Base-by-base conservation (phyloP, 2,888 invertebrate genomes). In the Eupithecia vulgata region DNA sequence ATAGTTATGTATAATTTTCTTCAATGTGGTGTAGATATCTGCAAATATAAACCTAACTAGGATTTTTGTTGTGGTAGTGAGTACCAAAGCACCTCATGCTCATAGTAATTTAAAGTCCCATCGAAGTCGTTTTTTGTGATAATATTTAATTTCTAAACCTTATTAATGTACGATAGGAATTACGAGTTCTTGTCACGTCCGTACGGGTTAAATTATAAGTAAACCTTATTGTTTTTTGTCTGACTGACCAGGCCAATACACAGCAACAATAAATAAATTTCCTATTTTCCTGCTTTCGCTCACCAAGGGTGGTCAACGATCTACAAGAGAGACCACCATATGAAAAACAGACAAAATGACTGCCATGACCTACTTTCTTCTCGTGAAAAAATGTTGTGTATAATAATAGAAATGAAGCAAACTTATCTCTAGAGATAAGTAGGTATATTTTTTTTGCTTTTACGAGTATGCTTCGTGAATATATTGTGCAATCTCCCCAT, bases 211-310 rank as follows among this genome's bases (percentile, higher is more conserved):
- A 57, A 25, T 25, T 57, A 25, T 52, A 21, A 48, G 52, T 52
- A 7, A n/a, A 52, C 5, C 25, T 25, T 5, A 5, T 25, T 57
- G 12, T 57, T 57, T 25, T 34, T 17, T 34, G 61, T 37, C 12
- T 64, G 12, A 37, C 64, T 64, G 64, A 64, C 64, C 64, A 64
- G 30, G 4, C 30, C 30, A 30, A 64, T 64, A 40, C 17, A 42
- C 13, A 40, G 21, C 6, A 37, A n/a, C 21, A 15, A 48, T n/a
- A 35, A 67, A 67, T 48, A 67, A 67, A 67, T 45, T 48, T 67
- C 30, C 34, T 48, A n/a, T 67, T 67, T 67, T 48, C 45, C 30
- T 67, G 67, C 48, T 67, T 65, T 40, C n/a, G 37, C 21, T n/a
- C 35, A 17, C 37, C n/a, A 42, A 40, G 65, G 45, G 35, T 69